Evolutionary conservation across 1,140 invertebrate species (phyloP), one percentile per base, ranked within the genome.

Genomic region (Armadillidium nasatum): DNA sequence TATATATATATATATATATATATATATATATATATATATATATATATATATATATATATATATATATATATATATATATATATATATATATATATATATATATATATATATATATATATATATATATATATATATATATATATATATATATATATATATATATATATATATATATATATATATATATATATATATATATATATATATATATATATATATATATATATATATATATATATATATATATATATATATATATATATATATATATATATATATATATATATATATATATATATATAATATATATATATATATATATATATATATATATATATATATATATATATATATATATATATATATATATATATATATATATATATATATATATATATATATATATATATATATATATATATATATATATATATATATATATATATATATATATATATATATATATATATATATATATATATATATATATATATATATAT

Each of bases 301-400:
- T 67, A 3, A 67, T 67, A 67, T 67, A 67, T 67, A 67, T 11
- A 67, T 67, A 67, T 67, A 67, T 67, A 67, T 67, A 67, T 67
- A 67, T 67, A 67, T 67, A 67, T 67, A 67, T 67, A 67, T 67
- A 67, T 67, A 67, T 67, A 67, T 67, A 67, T 67, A 67, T 67
- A 67, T 67, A 33, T 33, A 67, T 67, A 67, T 67, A 67, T 67
- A 67, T 67, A 67, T 67, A 67, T 67, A 67, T 67, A 67, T 67
- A 67, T 67, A 67, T 67, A 67, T 13, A 67, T 15, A 15, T 67
- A 67, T 67, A 13, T 67, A 67, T 67, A 13, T 67, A 67, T 13
- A 15, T 67, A 15, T 67, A 67, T 13, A 67, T 67, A 13, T 67
- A 67, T 66, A 66, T 66, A 66, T 66, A 66, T 66, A 66, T 66